Evolutionary conservation across 2,888 invertebrate genomes (phyloP).

Genomic region (Coecobrya sp.): DNA sequence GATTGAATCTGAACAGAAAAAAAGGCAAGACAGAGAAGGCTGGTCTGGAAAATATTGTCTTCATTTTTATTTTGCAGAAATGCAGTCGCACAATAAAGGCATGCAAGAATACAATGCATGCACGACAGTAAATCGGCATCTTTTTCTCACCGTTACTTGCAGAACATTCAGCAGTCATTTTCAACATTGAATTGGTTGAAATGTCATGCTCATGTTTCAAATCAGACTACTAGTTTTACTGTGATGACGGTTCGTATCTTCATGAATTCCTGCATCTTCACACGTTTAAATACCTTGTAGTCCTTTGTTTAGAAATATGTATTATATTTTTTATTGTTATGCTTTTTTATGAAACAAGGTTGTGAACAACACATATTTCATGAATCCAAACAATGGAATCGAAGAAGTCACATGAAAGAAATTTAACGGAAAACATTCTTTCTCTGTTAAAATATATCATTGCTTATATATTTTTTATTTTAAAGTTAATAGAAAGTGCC

Average conservation of each 20-base stretch:
- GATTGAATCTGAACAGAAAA: not conserved
- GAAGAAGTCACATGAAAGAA: conserved; percentile 15
- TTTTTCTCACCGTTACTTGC: no score
- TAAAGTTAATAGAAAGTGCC: conserved; percentile 15
- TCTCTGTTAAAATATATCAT: not conserved
- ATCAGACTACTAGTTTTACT: not conserved
- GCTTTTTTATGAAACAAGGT: not conserved
- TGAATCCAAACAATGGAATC: not conserved
- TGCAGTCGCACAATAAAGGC: not conserved
- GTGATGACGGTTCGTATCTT: not conserved
- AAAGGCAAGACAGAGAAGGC: not conserved
- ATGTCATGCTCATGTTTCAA: not conserved
- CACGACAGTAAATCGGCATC: no score
- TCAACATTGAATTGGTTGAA: not conserved
- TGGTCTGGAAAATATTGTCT: not conserved
- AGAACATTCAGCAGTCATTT: no score
- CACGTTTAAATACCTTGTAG: no score
- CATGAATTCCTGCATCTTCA: no score
- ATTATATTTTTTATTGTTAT: not conserved
- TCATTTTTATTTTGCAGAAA: conserved; percentile 5
- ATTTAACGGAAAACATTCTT: conserved; percentile 38
- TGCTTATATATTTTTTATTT: conserved; percentile 11
- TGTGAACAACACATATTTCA: conserved; percentile 22
- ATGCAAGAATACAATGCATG: not conserved
- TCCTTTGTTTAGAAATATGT: not conserved